Conservation (phyloP, 2,888 invertebrate genomes). For the Zaprionus obscuricornis region DNA sequence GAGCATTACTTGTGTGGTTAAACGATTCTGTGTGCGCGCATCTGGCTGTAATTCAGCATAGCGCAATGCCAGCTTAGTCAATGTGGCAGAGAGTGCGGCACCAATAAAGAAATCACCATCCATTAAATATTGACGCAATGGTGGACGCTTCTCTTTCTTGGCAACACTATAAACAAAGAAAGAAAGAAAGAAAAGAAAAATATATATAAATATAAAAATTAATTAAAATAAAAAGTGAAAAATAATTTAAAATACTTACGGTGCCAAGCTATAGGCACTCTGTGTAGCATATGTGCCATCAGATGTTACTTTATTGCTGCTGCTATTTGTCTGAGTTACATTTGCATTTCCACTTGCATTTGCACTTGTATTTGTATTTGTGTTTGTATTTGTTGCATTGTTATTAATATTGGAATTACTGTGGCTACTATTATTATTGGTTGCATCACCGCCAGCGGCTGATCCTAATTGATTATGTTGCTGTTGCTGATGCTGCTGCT, state of each 20-base stretch:
- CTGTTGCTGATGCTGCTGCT: constrained; percentile 46
- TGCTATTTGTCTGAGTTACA: too few species aligned
- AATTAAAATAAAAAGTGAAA: too few species aligned
- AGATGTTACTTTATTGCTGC: constrained; percentile 90
- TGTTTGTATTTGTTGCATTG: too few species aligned
- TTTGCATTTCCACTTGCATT: too few species aligned
- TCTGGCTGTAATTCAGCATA: constrained; percentile 85
- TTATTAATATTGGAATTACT: constrained; percentile 24
- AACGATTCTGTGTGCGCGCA: constrained; percentile 84
- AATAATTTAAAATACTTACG: too few species aligned
- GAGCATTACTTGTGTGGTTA: constrained; percentile 93
- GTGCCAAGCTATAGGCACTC: constrained; percentile 95
- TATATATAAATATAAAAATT: neutral
- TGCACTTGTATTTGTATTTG: too few species aligned
- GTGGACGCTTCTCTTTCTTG: constrained; percentile 89
- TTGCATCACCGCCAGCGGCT: constrained; percentile 24
- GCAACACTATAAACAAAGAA: constrained; percentile 81
- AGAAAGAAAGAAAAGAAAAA: neutral
- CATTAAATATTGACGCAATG: constrained; percentile 93
- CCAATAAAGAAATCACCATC: constrained; percentile 98
- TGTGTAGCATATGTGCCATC: constrained; percentile 99
- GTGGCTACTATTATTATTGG: constrained; percentile 60
- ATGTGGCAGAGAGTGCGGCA: constrained; percentile 94
- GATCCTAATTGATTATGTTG: constrained; percentile 29
- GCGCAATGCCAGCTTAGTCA: constrained; percentile 94